phyloP scores from a whole-genome alignment of 1,140 invertebrate genomes.

The Nomia melanderi region DNA sequence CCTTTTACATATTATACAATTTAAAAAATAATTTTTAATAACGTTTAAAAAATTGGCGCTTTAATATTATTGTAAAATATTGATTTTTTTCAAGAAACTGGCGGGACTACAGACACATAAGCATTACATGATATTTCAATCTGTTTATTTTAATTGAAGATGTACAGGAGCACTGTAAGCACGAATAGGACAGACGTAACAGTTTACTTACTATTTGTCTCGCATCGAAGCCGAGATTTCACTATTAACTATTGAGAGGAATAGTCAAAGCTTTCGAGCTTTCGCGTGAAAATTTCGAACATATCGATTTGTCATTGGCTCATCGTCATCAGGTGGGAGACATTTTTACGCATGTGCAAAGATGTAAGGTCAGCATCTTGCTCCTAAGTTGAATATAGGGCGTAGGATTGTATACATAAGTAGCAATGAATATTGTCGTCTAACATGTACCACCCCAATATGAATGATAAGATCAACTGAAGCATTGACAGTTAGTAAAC shows the following conservation, averaged over 20 bases:
- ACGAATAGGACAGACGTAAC: not conserved
- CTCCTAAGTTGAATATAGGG: not conserved
- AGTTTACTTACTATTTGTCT: conserved; percentile 15
- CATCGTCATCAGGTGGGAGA: conserved; percentile 20
- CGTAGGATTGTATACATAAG: not conserved
- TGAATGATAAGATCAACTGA: not conserved
- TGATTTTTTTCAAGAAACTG: not conserved
- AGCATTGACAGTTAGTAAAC: not conserved
- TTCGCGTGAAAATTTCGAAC: conserved; percentile 56
- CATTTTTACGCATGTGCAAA: conserved; percentile 33
- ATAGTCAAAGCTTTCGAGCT: conserved; percentile 32
- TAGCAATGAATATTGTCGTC: not conserved
- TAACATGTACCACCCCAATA: not conserved
- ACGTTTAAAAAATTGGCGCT: not conserved
- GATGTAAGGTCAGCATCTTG: conserved; percentile 20
- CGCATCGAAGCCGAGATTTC: conserved; percentile 8
- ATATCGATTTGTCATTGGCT: conserved; percentile 61
- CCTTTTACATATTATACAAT: not conserved
- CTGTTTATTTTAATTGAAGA: not conserved
- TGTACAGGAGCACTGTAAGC: not conserved
- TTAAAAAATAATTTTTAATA: not conserved
- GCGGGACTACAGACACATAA: not conserved
- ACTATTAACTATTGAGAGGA: conserved; percentile 27
- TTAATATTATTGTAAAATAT: not conserved
- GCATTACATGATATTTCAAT: too few species aligned